Evolutionary conservation across 2,113 vertebrate species (phyloP).

Genomic region (Passer montanus): DNA sequence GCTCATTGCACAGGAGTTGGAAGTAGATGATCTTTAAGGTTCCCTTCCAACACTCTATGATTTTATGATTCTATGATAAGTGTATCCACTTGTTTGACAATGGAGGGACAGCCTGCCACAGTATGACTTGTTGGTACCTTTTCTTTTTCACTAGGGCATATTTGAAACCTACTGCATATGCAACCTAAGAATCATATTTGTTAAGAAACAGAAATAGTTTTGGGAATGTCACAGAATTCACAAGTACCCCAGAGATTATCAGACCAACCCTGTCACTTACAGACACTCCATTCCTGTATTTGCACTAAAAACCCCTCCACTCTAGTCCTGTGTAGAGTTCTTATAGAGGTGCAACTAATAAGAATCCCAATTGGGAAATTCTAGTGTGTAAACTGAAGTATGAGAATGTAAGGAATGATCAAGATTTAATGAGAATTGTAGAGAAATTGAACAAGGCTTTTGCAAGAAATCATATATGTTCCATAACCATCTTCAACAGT

Average conservation of each 20-base stretch:
- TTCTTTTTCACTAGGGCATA: neutral
- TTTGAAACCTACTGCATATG: neutral
- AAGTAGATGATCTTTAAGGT: neutral
- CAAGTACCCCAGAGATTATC: neutral
- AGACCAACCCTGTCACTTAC: neutral
- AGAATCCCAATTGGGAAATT: neutral
- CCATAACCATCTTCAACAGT: neutral
- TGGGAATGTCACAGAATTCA: neutral
- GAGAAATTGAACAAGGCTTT: neutral
- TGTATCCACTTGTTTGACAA: neutral
- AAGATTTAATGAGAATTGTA: neutral
- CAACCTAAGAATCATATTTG: neutral
- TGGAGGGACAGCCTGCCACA: neutral
- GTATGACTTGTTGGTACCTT: neutral
- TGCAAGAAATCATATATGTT: neutral
- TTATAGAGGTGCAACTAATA: neutral
- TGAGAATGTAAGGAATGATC: neutral
- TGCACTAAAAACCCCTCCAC: accelerated
- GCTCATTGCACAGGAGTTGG: neutral
- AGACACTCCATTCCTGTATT: neutral
- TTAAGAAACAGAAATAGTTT: neutral
- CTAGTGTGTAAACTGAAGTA: neutral
- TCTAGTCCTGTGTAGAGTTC: neutral
- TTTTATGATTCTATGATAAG: neutral
- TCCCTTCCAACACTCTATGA: neutral